Evolutionary conservation across 2,113 vertebrate genomes (phyloP).

Genomic region (Hydropotes inermis): DNA sequence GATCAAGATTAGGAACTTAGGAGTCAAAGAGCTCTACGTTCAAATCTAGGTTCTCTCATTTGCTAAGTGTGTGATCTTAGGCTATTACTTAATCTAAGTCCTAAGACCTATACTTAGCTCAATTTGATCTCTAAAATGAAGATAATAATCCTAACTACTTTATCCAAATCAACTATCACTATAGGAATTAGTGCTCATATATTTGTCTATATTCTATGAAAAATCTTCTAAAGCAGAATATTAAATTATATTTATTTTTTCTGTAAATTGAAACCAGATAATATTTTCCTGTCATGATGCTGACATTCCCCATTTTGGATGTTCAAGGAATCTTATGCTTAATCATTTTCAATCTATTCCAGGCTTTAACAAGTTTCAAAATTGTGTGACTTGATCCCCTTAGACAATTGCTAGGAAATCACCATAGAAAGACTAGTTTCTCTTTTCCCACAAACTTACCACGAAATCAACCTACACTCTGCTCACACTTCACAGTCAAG

Average conservation of each 20-base stretch:
- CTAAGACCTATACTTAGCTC: background rate
- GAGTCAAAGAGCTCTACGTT: background rate
- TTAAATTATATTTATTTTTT: constrained; percentile 8
- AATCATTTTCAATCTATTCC: background rate
- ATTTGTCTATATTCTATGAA: background rate
- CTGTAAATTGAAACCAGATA: background rate
- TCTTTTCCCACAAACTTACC: background rate
- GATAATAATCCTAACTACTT: background rate
- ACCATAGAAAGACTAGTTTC: background rate
- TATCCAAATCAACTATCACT: background rate
- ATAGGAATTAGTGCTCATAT: background rate
- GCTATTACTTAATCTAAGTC: background rate
- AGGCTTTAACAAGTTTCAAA: background rate
- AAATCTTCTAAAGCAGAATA: background rate
- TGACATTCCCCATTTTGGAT: background rate
- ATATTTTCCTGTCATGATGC: background rate
- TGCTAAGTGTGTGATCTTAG: background rate
- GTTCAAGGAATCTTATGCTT: background rate
- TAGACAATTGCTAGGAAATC: constrained; percentile 4
- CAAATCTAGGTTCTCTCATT: background rate
- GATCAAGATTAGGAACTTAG: no score
- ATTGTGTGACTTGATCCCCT: background rate
- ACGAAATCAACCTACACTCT: background rate
- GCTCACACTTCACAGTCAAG: background rate
- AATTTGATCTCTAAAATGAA: background rate